Evolutionary conservation across 2,888 invertebrate species (phyloP).

Genomic region (Agonopterix heracliana): DNA sequence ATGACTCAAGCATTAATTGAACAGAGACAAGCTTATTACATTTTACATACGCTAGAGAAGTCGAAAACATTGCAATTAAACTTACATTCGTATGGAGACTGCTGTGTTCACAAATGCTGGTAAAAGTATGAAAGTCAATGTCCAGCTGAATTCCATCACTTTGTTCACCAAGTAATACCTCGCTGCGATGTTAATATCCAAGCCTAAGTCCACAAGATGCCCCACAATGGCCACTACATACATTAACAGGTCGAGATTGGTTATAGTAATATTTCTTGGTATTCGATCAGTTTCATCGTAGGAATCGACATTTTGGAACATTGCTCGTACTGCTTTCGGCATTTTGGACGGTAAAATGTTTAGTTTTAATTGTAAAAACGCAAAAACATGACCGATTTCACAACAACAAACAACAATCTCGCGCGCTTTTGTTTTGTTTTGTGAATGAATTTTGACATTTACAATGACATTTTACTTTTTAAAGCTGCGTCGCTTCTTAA

Average conservation of each 20-base stretch:
- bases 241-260: conserved; percentile 79
- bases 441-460: neutral
- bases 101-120: conserved; percentile 86
- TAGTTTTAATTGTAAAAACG: conserved; percentile 2
- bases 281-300: conserved; percentile 77
- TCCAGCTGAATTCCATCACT: conserved; percentile 80
- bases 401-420: conserved; percentile 1
- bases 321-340: conserved; percentile 45
- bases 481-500: too few species aligned
- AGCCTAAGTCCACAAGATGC: conserved; percentile 80
- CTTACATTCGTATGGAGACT: conserved; percentile 84
- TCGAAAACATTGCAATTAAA: conserved; percentile 16
- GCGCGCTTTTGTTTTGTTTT: neutral
- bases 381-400: neutral
- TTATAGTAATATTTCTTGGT: conserved; percentile 75
- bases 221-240: conserved; percentile 80
- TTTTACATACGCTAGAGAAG: too few species aligned
- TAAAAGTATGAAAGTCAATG: conserved; percentile 81
- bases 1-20: too few species aligned
- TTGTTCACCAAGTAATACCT: conserved; percentile 76
- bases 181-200: conserved; percentile 82
- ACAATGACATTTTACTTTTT: too few species aligned
- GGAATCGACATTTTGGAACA: conserved; percentile 51
- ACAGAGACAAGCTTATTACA: too few species aligned
- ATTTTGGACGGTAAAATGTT: conserved; percentile 27